Evolutionary conservation across 2,797 vertebrate species (phyloP).

Genomic region (Alauda arvensis): DNA sequence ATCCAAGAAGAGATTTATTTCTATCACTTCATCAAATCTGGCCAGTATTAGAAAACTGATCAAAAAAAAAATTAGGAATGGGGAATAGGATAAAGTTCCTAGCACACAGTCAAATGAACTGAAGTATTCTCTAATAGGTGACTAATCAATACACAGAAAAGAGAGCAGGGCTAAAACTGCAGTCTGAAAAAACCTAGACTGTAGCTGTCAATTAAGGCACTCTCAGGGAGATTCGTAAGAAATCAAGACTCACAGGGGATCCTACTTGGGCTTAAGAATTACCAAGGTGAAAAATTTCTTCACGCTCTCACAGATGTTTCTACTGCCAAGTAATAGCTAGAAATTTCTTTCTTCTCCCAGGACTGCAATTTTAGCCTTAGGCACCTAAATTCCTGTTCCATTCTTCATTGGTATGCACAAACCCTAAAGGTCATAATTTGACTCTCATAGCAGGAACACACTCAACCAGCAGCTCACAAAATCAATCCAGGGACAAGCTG

Average conservation of each 20-base stretch:
- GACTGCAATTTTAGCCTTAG: neutral
- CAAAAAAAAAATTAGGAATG: neutral
- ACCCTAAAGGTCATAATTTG: neutral
- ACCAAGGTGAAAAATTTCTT: neutral
- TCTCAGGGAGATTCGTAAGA: neutral
- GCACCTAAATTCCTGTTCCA: neutral
- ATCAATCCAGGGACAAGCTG: neutral
- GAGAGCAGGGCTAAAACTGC: neutral
- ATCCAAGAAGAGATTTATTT: neutral
- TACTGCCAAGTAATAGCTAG: neutral
- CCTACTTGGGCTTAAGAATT: neutral
- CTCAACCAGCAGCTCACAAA: neutral
- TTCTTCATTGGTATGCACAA: neutral
- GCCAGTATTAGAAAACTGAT: neutral
- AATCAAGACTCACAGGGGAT: neutral
- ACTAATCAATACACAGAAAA: neutral
- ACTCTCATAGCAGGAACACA: neutral
- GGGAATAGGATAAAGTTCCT: neutral
- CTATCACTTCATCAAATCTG: neutral
- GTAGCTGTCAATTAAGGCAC: neutral
- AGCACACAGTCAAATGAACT: neutral
- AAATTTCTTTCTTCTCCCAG: neutral
- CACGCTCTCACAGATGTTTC: neutral
- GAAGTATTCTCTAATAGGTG: neutral
- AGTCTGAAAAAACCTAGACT: neutral